A percentile compares a stretch with the other conserved stretches of the same genome.
Evolutionary conservation across 1,140 invertebrate genomes (phyloP).

Genomic region (Fopius arisanus): DNA sequence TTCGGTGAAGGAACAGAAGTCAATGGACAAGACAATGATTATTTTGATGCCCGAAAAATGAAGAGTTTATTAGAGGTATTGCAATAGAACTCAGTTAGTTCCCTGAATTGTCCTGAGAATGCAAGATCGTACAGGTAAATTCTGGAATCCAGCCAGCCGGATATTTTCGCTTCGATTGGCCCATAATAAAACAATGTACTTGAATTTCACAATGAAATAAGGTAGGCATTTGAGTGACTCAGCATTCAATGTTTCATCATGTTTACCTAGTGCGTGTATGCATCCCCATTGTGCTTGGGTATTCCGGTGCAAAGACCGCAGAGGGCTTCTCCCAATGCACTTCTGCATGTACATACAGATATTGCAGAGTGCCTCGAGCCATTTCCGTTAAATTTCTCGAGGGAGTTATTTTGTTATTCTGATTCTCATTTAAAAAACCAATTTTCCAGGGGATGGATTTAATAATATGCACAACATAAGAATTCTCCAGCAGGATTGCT

Average conservation of each 20-base stretch:
- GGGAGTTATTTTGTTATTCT: background rate
- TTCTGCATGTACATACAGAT: background rate
- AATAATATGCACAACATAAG: background rate
- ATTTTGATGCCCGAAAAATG: too few species aligned
- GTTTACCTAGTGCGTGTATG: background rate
- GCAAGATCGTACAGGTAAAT: too few species aligned
- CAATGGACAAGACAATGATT: too few species aligned
- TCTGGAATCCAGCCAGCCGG: too few species aligned
- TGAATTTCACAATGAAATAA: background rate
- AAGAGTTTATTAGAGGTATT: too few species aligned
- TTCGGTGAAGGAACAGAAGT: too few species aligned
- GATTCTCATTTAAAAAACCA: background rate
- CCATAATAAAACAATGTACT: background rate
- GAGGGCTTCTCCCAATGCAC: background rate
- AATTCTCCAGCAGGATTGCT: too few species aligned
- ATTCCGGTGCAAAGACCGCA: background rate
- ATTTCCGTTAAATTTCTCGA: constrained; percentile 5
- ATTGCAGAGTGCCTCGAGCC: background rate
- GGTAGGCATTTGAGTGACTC: background rate
- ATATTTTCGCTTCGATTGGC: too few species aligned
- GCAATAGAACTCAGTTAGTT: too few species aligned
- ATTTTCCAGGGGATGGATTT: background rate
- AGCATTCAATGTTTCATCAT: background rate
- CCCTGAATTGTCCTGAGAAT: too few species aligned
- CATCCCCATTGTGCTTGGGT: background rate